phyloP scores from a whole-genome alignment of 2,113 vertebrate genomes.

The Otus sunia region DNA sequence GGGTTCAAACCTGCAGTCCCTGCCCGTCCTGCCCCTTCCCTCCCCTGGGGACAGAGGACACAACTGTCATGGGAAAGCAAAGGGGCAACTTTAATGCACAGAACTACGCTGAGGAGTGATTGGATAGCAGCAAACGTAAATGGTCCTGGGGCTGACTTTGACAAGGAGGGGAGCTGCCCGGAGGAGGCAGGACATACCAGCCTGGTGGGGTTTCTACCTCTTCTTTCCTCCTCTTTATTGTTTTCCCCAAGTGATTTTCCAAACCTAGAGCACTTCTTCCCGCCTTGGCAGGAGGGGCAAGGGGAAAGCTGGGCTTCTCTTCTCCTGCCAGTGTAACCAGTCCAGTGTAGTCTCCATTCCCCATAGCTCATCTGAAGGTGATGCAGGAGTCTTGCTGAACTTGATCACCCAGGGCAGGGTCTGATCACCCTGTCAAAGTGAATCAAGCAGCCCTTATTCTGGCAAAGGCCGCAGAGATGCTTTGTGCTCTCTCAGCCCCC shows the following conservation, averaged over 20 bases:
- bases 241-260: background rate
- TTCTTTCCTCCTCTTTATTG: background rate
- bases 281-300: background rate
- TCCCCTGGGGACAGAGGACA: background rate
- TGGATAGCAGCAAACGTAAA: background rate
- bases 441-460: background rate
- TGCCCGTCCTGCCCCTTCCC: background rate
- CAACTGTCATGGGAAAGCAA: fast-evolving
- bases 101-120: fast-evolving
- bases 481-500: background rate
- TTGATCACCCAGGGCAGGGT: background rate
- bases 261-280: background rate
- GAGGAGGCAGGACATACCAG: background rate
- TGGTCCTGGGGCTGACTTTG: background rate
- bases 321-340: background rate
- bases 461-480: background rate
- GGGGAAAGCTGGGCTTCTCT: background rate
- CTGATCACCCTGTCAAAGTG: background rate
- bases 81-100: background rate
- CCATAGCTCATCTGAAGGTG: background rate
- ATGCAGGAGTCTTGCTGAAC: background rate
- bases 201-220: background rate
- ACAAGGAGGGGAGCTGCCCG: background rate
- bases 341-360: background rate
- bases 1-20: background rate